These are phyloP conservation scores for Lydus trimaculatus DNA, from an alignment of 2,888 invertebrate genomes.

Conservation along the genomic window DNA sequence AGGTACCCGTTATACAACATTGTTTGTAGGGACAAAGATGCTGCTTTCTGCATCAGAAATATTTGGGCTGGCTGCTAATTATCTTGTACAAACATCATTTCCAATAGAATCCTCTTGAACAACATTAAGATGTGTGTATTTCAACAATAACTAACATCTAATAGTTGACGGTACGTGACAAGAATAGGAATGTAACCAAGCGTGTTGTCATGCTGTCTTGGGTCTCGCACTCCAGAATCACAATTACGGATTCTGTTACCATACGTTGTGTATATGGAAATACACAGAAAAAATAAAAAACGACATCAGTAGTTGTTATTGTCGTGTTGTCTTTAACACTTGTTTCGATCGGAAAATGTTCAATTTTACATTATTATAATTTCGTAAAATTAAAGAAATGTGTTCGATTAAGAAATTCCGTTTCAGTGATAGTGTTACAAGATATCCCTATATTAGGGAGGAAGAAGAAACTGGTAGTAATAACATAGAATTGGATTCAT, in stretches of 20 bases:
- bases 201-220: constrained; percentile 60
- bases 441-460: constrained; percentile 46
- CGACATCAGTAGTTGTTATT: background rate
- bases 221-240: constrained; percentile 54
- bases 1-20: too few relatives aligned
- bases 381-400: constrained; percentile 28
- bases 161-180: constrained; percentile 43
- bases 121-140: background rate
- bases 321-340: constrained; percentile 4
- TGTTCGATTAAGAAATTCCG: constrained; percentile 52
- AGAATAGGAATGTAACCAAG: constrained; percentile 55
- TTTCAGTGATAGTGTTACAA: constrained; percentile 46
- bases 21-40: too few relatives aligned
- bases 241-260: constrained; percentile 50
- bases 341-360: constrained; percentile 34
- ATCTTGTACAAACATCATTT: too few relatives aligned
- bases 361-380: background rate
- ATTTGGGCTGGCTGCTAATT: too few relatives aligned
- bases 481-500: constrained; percentile 58
- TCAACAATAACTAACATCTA: constrained; percentile 34
- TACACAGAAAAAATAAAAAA: background rate
- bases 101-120: background rate
- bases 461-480: constrained; percentile 40
- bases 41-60: too few relatives aligned
- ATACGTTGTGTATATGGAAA: constrained; percentile 7